Evolutionary conservation across 2,113 vertebrate species (phyloP), one percentile per base, ranked within the genome.

Genomic region (Mormyrus iriodes): DNA sequence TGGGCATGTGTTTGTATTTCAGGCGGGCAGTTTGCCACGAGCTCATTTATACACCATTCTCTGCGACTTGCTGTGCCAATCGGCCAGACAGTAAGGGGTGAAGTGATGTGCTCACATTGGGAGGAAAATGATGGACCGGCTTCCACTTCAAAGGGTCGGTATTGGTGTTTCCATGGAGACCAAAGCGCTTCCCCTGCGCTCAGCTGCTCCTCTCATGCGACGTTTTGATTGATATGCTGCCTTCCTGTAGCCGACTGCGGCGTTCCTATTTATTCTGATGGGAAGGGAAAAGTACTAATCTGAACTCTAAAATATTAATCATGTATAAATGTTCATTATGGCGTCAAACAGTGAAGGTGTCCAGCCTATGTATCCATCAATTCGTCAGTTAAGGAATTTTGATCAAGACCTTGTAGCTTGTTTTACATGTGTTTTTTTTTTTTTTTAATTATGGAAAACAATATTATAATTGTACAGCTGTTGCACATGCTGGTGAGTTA

Each of bases 101-200:
- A 51, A 31, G 12, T 39, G 42, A 39, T 82, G 76, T 1, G 19
- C 31, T 82, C 35, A 19, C 42, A 44, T 39, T 7, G 49, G 49
- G 46, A n/a, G n/a, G n/a, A 52, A 85, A 51, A 52, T 10, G 24
- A 85, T 7, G 51, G 85, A 53, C 46, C 15, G 15, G 51, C 49
- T 55, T 86, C 51, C 85, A 35, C 49, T 86, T 86, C 85, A 86
- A 53, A 53, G 51, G n/a, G 51, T 42, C 31, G 0, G n/a, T 53
- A 35, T 55, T 39, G 31, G 85, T 35, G 85, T 86, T 86, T 86
- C 85, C 85, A 55, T 86, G 85, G 85, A 35, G 51, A 55, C 85
- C 85, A 4, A 15, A 86, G 85, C 17, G 27, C 51, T 52, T 55
- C 51, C 51, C 27, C 49, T 53, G 49, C 51, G 51, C 15, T 86